A percentile compares a stretch with the other conserved stretches of the same genome.
Evolutionary conservation across 2,113 vertebrate genomes (phyloP).

Genomic region (Probosciger aterrimus): DNA sequence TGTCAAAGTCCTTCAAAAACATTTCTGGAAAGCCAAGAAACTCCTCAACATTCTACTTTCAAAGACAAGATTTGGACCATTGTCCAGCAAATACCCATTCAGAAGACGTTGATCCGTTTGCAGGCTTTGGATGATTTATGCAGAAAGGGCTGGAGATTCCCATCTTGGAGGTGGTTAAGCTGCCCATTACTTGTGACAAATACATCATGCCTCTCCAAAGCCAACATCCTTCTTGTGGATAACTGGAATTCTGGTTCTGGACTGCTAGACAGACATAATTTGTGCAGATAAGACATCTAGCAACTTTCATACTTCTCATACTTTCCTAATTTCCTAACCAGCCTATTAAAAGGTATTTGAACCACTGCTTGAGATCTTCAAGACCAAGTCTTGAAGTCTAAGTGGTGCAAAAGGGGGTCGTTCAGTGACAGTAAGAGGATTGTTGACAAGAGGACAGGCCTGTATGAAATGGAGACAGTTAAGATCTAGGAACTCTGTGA

Average conservation of each 20-base stretch:
- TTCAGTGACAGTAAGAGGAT: not conserved
- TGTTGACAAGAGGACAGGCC: not conserved
- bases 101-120: rapidly evolving
- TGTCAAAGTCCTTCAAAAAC: not conserved
- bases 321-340: not conserved
- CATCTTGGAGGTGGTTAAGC: not conserved
- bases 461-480: not conserved
- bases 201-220: not conserved
- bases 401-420: rapidly evolving
- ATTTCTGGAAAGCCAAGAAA: not conserved
- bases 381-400: not conserved
- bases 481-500: not conserved
- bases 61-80: not conserved
- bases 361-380: not conserved
- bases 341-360: not conserved
- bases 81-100: not conserved
- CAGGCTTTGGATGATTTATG: not conserved
- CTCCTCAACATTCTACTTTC: not conserved
- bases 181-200: not conserved
- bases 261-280: not conserved
- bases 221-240: not conserved
- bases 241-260: not conserved
- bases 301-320: not conserved
- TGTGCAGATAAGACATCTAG: not conserved
- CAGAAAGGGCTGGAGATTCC: not conserved